phyloP scores from a whole-genome alignment of 2,888 invertebrate genomes.

The Rosalia funebris region DNA sequence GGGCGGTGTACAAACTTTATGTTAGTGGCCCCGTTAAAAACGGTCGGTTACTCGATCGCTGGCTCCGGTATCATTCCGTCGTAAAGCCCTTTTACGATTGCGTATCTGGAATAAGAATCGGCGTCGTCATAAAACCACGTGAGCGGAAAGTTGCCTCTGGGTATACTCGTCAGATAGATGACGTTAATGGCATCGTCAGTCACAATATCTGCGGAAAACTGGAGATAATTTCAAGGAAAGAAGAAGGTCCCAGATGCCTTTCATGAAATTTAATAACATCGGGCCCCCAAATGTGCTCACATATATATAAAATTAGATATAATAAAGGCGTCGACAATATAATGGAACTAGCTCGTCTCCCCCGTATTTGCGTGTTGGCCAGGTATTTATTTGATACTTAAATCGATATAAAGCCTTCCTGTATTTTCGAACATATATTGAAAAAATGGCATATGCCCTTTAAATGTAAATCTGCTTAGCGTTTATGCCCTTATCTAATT shows the following conservation, averaged over 20 bases:
- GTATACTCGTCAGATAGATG: conserved; percentile 22
- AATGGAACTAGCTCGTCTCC: conserved; percentile 13
- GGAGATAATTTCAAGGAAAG: conserved; percentile 2
- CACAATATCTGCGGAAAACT: conserved; percentile 21
- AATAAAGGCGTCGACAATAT: conserved; percentile 16
- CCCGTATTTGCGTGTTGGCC: too few relatives aligned
- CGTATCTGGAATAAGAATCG: conserved; percentile 22
- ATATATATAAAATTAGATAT: conserved; percentile 22
- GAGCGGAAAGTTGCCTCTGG: conserved; percentile 26
- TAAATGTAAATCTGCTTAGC: too few relatives aligned
- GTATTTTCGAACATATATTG: too few relatives aligned
- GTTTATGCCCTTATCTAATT: too few relatives aligned
- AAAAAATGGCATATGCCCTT: too few relatives aligned
- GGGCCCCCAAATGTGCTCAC: conserved; percentile 3
- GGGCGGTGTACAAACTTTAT: too few relatives aligned
- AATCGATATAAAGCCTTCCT: too few relatives aligned
- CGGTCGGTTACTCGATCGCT: background rate
- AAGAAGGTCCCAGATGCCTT: conserved; percentile 23
- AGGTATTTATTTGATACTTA: too few relatives aligned
- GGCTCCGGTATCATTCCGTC: conserved; percentile 11
- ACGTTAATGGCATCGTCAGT: conserved; percentile 25
- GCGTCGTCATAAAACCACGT: conserved; percentile 18
- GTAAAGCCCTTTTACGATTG: conserved; percentile 19
- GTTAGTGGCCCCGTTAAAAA: background rate
- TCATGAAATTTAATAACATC: conserved; percentile 27